Percentiles rank a stretch among this genome's conserved stretches.
Conservation (phyloP, 2,888 invertebrate genomes). For the Idaea straminata region DNA sequence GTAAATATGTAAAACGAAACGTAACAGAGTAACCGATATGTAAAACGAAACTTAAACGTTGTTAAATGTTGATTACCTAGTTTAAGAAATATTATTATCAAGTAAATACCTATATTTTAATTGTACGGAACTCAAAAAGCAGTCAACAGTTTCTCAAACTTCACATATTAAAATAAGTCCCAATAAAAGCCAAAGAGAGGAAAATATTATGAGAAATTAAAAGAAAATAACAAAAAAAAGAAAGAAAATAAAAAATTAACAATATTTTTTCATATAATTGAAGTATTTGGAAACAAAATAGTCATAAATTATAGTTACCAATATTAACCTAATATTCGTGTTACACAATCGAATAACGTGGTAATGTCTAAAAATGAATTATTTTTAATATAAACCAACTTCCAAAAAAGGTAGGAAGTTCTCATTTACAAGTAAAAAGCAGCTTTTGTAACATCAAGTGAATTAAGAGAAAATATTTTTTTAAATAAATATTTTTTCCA, state of each 20-base stretch:
- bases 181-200: background rate
- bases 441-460: slow-evolving; percentile 19
- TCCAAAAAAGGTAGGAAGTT: background rate
- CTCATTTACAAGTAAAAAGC: slow-evolving; percentile 4
- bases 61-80: background rate
- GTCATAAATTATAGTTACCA: slow-evolving; percentile 14
- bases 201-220: background rate
- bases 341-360: background rate
- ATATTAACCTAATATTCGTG: slow-evolving; percentile 9
- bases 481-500: background rate
- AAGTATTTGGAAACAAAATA: slow-evolving; percentile 13
- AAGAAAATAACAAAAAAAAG: background rate
- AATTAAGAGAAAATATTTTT: slow-evolving; percentile 5
- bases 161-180: background rate
- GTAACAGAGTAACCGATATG: background rate
- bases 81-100: slow-evolving; percentile 1
- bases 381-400: background rate
- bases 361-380: background rate
- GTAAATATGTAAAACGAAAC: too few relatives aligned
- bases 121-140: background rate
- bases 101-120: background rate
- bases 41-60: background rate
- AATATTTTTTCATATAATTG: too few relatives aligned
- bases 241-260: background rate
- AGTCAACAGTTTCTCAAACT: background rate